phyloP scores from a whole-genome alignment of 2,797 vertebrate species.

The Vultur gryphus region DNA sequence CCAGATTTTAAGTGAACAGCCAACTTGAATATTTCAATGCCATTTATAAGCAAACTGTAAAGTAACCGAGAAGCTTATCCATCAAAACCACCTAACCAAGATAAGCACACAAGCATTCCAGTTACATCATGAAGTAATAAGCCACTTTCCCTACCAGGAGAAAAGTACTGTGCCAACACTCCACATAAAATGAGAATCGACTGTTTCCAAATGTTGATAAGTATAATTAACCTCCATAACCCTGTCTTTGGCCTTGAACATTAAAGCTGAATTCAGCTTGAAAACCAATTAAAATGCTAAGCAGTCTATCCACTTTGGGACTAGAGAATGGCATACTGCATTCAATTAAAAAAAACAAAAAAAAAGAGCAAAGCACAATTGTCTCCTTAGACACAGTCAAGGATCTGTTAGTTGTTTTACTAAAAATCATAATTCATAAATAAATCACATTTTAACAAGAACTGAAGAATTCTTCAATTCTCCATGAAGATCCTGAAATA shows the following conservation, averaged over 20 bases:
- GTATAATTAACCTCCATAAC: slow-evolving; percentile 41
- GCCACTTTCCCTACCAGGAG: neutral
- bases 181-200: neutral
- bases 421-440: neutral
- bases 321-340: neutral
- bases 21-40: neutral
- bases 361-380: neutral
- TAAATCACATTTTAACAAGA: neutral
- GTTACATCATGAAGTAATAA: neutral
- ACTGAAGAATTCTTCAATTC: neutral
- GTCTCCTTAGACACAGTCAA: neutral
- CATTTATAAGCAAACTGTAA: neutral
- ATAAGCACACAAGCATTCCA: neutral
- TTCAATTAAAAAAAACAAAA: neutral
- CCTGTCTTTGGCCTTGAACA: neutral
- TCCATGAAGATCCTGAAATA: neutral
- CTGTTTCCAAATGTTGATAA: neutral
- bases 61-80: neutral
- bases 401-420: neutral
- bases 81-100: neutral
- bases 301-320: neutral
- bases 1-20: neutral
- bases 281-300: slow-evolving; percentile 59
- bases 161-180: neutral
- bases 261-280: neutral